phyloP scores from a whole-genome alignment of 2,797 vertebrate genomes.

The Carcharodon carcharias region DNA sequence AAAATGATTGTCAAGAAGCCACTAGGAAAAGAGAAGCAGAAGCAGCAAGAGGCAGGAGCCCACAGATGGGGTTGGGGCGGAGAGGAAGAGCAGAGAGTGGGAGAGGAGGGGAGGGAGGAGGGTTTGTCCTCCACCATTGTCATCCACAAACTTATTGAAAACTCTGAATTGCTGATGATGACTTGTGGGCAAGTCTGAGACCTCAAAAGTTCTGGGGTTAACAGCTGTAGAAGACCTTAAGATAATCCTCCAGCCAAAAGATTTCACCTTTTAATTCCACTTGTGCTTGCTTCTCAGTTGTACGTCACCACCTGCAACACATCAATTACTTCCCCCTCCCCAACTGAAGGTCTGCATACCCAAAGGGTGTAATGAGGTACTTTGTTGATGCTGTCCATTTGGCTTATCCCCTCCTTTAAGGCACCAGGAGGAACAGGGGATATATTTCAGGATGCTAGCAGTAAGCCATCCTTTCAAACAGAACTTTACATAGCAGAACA shows the following conservation, averaged over 20 bases:
- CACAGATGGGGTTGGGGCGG: not conserved
- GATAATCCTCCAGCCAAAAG: not conserved
- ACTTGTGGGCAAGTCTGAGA: not conserved
- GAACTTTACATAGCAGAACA: not conserved
- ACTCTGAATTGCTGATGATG: slow-evolving; percentile 16
- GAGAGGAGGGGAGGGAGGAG: not conserved
- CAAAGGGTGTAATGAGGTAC: not conserved
- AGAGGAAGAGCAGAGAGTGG: not conserved
- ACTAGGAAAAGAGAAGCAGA: not conserved
- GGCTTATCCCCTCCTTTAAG: not conserved
- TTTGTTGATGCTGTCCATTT: not conserved
- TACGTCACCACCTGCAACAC: not conserved
- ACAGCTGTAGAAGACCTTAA: slow-evolving; percentile 21
- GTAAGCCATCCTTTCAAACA: not conserved
- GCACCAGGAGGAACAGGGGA: not conserved
- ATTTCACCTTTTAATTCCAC: slow-evolving; percentile 18
- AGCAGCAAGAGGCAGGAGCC: not conserved
- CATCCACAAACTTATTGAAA: not conserved
- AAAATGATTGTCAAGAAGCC: not conserved
- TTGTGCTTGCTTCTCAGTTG: not conserved
- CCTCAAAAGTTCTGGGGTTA: not conserved
- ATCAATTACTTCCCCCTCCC: not conserved
- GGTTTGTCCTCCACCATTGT: not conserved
- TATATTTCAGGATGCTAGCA: not conserved
- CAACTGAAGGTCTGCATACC: not conserved